Evolutionary conservation across 2,113 vertebrate genomes (phyloP), one percentile per base, ranked within the genome.

Genomic region (Odontophorus gujanensis): DNA sequence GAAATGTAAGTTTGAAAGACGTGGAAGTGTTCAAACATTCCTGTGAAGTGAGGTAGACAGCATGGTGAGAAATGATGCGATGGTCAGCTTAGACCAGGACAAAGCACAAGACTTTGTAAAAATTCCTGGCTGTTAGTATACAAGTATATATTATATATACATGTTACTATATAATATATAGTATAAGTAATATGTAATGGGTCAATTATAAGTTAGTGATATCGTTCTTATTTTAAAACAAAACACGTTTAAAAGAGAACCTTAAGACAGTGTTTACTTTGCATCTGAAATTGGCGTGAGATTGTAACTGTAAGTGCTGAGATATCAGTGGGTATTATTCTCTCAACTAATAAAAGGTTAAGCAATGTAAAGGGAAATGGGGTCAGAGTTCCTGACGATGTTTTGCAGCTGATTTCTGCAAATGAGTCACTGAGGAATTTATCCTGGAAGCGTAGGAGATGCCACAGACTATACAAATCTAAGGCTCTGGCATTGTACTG

Each of bases 381-480:
- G 25, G 17, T 77, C 88, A 74, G 62, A 59, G 32, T 82, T 94
- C 55, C 81, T 77, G 47, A 34, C 55, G 34, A 63, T 57, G 77
- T 77, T 94, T 93, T 87, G 32, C 45, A 71, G 26, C 38, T 66
- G n/a, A 92, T 77, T 82, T 93, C 43, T 87, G 68, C 25, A 76
- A 93, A 85, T 87, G 40, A 68, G 50, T 81, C 75, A 42, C 90
- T 74, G 66, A 78, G 71, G 75, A 87, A 78, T 84, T 85, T 74
- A 36, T 42, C 67, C 61, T 71, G 61, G 66, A 78, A 89, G 67
- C 45, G 32, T n/a, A 92, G 72, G 71, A 95, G 96, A 71, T 91
- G 40, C 26, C 50, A 68, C 30, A 77, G 68, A 50, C 77, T 81
- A 77, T 42, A 92, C 90, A 94, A 77, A 73, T 85, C 14, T 53